Evolutionary conservation across 1,140 invertebrate species (phyloP).

Genomic region (Tetragnatha versicolor): DNA sequence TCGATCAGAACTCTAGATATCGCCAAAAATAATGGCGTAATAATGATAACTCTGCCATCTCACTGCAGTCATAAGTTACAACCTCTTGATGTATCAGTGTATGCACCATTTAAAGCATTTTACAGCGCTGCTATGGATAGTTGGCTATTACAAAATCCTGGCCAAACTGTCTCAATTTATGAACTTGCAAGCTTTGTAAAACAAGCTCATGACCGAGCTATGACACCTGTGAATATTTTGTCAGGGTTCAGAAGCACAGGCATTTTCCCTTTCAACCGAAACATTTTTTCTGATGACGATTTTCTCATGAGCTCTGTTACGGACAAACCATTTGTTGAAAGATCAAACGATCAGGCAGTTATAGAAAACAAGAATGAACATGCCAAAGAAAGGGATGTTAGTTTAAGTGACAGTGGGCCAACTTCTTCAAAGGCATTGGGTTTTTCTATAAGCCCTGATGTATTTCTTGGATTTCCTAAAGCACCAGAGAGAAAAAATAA

Average conservation of each 20-base stretch:
- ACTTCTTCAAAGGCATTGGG: no score
- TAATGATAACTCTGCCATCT: conserved; percentile 55
- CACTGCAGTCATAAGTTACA: conserved; percentile 54
- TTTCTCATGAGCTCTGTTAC: not conserved
- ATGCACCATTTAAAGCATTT: conserved; percentile 63
- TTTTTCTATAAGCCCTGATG: no score
- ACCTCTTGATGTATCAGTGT: conserved; percentile 60
- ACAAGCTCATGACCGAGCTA: not conserved
- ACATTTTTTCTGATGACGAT: not conserved
- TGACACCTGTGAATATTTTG: not conserved
- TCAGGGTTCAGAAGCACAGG: not conserved
- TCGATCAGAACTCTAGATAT: conserved; percentile 47
- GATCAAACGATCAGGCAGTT: no score
- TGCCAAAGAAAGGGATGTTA: no score
- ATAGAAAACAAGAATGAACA: no score
- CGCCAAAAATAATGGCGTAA: conserved; percentile 56
- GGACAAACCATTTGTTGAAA: not conserved
- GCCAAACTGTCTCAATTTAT: not conserved
- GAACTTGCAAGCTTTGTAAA: not conserved
- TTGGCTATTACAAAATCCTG: not conserved
- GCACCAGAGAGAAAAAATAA: no score
- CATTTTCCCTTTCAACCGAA: not conserved
- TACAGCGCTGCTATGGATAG: not conserved
- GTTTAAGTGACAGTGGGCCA: no score
- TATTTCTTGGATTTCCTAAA: no score